Percentiles rank a stretch among this genome's conserved stretches.
Evolutionary conservation across 2,113 vertebrate species (phyloP).

Genomic region (Pyxicephalus adspersus): DNA sequence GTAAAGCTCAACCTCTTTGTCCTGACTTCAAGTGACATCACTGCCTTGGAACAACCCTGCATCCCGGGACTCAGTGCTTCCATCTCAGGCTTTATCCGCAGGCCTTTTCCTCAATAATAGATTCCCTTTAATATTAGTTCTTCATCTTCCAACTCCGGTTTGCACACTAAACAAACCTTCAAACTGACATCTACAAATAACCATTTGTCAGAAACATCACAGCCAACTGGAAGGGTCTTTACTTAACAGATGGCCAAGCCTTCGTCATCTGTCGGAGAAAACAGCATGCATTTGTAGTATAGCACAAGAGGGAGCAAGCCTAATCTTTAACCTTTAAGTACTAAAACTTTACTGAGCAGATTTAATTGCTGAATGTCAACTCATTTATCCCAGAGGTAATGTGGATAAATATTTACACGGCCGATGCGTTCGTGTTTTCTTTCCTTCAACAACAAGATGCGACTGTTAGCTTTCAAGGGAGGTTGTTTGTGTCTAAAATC

Average conservation of each 20-base stretch:
- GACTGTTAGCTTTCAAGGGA: slow-evolving; percentile 57
- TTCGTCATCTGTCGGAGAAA: slow-evolving; percentile 68
- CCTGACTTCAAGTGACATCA: too few relatives aligned
- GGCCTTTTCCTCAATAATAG: too few relatives aligned
- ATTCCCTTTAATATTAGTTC: not conserved
- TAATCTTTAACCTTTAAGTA: slow-evolving; percentile 75
- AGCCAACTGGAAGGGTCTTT: slow-evolving; percentile 63
- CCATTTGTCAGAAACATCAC: slow-evolving; percentile 59
- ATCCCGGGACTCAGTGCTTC: too few relatives aligned
- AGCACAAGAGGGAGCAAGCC: slow-evolving; percentile 75
- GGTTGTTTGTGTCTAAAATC: not conserved
- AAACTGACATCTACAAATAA: slow-evolving; percentile 47
- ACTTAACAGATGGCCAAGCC: slow-evolving; percentile 67
- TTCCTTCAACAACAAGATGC: slow-evolving; percentile 57
- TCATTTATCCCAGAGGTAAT: slow-evolving; percentile 60
- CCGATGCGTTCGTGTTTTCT: slow-evolving; percentile 62
- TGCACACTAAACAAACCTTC: slow-evolving; percentile 19
- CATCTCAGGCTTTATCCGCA: too few relatives aligned
- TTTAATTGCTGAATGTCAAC: slow-evolving; percentile 65
- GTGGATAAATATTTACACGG: slow-evolving; percentile 67
- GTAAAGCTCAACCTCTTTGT: too few relatives aligned
- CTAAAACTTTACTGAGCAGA: slow-evolving; percentile 64
- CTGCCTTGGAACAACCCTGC: too few relatives aligned
- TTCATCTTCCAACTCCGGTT: slow-evolving; percentile 10
- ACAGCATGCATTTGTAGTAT: slow-evolving; percentile 69